Base-by-base conservation (phyloP, 2,113 vertebrate genomes). In the Galemys pyrenaicus region DNA sequence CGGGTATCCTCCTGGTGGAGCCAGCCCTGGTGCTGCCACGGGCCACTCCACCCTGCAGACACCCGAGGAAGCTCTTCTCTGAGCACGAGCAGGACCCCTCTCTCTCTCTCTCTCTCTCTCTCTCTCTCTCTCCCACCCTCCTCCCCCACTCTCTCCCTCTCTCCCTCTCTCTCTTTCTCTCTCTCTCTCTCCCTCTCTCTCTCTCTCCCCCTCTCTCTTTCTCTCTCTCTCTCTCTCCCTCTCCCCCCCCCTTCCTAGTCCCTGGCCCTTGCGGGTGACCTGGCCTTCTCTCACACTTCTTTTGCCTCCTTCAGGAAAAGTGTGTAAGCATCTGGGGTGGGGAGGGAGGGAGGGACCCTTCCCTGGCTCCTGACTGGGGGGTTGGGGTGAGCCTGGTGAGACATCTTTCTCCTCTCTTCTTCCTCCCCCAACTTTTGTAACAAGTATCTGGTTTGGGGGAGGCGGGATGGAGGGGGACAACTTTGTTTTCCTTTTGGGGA, bases 271-370 rank as follows among this genome's bases (percentile, higher is more conserved):
- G 39, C 7, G 92, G 85, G 95, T 86, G 58, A 74, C 94, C 89
- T 56, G 84, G 65, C 88, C 85, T 77, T 64, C 80, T 94, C 89
- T 94, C 93, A 91, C 88, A 35, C 91, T 94, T 71, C 80, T 79
- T 95, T 96, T 97, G 96, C 90, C 92, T 96, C 95, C 97, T 90
- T 95, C 94, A 97, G 97, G 96, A 96, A 91, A 97, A 89, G 62
- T 91, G 85, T 95, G 67, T 96, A 96, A 96, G 67, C 89, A 24
- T 91, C 75, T 56, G 68, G 94, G 97, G 95, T 1, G 73, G 88
- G 93, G 49, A 83, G 95, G 75, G 82, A 35, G 82, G 81, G 68
- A 35, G 93, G 92, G 82, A 65, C 60, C 26, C 94, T 83, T 79
- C 91, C 93, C 92, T 80, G 44, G 87, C 70, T 74, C 87, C 93